Conservation (phyloP, 2,797 vertebrate species). For the Mus spretus region DNA sequence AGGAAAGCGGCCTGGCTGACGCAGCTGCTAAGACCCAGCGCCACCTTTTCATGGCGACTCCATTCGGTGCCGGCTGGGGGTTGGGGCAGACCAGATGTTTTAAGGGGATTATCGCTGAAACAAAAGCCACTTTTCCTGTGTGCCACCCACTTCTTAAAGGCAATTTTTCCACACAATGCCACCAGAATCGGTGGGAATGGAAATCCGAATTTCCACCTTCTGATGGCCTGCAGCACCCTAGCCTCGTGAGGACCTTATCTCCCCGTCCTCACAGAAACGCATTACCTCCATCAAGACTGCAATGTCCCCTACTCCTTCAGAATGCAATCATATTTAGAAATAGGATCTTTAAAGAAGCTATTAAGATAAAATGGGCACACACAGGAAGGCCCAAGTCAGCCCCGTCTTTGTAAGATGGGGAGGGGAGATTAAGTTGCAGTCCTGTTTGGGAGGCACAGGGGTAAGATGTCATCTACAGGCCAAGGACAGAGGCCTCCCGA, state of each 20-base stretch:
- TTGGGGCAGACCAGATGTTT: slow-evolving; percentile 41
- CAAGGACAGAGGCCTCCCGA: background rate
- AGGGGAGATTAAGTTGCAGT: background rate
- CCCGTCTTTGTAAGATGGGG: background rate
- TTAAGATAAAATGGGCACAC: background rate
- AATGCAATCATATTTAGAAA: background rate
- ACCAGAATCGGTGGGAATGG: background rate
- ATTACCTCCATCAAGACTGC: background rate
- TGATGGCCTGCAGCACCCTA: background rate
- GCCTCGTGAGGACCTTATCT: background rate
- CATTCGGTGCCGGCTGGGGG: background rate
- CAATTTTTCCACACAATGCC: background rate
- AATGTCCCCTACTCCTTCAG: background rate
- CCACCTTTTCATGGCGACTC: background rate
- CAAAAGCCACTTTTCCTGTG: slow-evolving; percentile 50
- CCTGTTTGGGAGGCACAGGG: background rate
- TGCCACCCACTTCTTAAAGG: slow-evolving; percentile 32
- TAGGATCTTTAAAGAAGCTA: background rate
- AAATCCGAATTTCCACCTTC: background rate
- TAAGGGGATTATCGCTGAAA: slow-evolving; percentile 65
- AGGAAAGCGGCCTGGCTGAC: background rate
- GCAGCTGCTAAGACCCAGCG: slow-evolving; percentile 47
- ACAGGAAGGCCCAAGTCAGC: background rate
- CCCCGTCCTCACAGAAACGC: background rate
- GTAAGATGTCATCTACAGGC: background rate